Percentiles rank a stretch among this genome's conserved stretches.
These are phyloP conservation scores for Papilio xuthus DNA, from an alignment of 1,140 invertebrate genomes.

Conservation along the genomic window DNA sequence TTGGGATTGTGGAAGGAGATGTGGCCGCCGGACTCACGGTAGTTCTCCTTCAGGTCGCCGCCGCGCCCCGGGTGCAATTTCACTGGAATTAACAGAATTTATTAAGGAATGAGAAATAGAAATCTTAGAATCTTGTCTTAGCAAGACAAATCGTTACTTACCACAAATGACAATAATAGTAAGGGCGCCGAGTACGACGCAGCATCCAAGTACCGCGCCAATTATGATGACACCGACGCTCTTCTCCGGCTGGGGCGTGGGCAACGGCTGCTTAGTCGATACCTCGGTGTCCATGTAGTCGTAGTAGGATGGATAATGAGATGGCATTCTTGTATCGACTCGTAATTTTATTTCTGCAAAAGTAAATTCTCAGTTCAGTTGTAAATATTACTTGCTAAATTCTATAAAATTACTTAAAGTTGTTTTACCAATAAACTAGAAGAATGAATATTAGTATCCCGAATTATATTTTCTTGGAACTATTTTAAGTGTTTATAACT, in stretches of 20 bases:
- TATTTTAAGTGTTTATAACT: no score
- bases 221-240: conserved; percentile 52
- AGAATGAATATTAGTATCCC: neutral
- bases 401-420: neutral
- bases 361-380: conserved; percentile 33
- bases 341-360: conserved; percentile 60
- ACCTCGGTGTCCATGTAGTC: conserved; percentile 68
- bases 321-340: conserved; percentile 63
- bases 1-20: conserved; percentile 81
- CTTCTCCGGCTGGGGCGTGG: conserved; percentile 47
- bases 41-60: conserved; percentile 69
- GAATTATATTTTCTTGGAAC: neutral
- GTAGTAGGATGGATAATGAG: conserved; percentile 66
- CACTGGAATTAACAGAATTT: conserved; percentile 49
- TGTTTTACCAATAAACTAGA: neutral
- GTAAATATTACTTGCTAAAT: neutral
- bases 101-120: neutral
- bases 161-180: conserved; percentile 53
- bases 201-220: conserved; percentile 43
- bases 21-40: conserved; percentile 66
- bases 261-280: conserved; percentile 36
- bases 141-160: conserved; percentile 44
- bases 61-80: conserved; percentile 52
- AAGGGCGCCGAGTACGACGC: conserved; percentile 48
- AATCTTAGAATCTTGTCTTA: no score